Percentiles rank a stretch among this genome's conserved stretches.
phyloP scores from a whole-genome alignment of 2,888 invertebrate species.

The Tromatobia lineatoria region DNA sequence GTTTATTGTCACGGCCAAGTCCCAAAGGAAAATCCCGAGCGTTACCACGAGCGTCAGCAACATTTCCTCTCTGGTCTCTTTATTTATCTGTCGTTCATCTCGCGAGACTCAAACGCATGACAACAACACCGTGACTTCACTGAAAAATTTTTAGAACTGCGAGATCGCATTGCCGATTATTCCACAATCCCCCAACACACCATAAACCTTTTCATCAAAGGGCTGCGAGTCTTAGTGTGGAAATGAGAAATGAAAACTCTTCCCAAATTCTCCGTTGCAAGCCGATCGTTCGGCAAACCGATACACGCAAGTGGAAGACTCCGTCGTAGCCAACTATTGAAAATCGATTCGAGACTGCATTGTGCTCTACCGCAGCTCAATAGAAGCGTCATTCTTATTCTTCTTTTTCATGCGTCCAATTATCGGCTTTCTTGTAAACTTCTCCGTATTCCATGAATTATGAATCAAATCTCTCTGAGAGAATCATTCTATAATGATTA shows the following conservation, averaged over 20 bases:
- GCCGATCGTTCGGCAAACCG: slow-evolving; percentile 52
- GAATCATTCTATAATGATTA: slow-evolving; percentile 56
- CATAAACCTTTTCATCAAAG: background rate
- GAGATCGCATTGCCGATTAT: slow-evolving; percentile 30
- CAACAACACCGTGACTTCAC: background rate
- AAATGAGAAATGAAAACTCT: slow-evolving; percentile 63
- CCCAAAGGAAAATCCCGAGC: slow-evolving; percentile 13
- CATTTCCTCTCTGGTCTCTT: background rate
- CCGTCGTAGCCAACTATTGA: slow-evolving; percentile 79
- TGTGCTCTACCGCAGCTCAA: slow-evolving; percentile 60
- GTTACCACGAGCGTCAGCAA: background rate
- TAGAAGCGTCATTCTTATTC: slow-evolving; percentile 48
- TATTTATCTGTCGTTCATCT: slow-evolving; percentile 6
- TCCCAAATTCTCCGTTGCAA: slow-evolving; percentile 57
- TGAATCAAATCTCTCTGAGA: slow-evolving; percentile 68
- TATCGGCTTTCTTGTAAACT: slow-evolving; percentile 76
- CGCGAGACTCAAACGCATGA: background rate
- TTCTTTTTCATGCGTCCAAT: slow-evolving; percentile 76
- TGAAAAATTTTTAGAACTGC: slow-evolving; percentile 1
- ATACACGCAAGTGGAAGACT: slow-evolving; percentile 61
- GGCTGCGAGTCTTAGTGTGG: slow-evolving; percentile 38
- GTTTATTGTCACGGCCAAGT: slow-evolving; percentile 24
- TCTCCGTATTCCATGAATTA: slow-evolving; percentile 73
- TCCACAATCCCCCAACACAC: background rate
- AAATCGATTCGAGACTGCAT: slow-evolving; percentile 80